phyloP scores from a whole-genome alignment of 1,140 invertebrate species.

The Globodera ellingtonae region DNA sequence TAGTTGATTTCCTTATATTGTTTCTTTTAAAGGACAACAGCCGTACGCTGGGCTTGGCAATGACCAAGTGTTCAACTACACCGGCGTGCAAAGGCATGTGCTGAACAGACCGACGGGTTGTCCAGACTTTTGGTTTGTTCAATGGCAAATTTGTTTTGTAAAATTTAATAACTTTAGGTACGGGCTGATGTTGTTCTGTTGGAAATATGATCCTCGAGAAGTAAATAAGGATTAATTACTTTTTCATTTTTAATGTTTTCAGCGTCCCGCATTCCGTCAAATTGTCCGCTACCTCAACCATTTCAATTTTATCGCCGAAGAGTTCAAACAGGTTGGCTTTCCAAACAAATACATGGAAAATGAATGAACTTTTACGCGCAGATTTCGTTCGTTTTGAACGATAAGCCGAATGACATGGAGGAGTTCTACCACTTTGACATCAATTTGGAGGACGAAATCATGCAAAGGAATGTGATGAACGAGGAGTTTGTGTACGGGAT shows the following conservation, averaged over 20 bases:
- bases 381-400: constrained; percentile 24
- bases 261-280: constrained; percentile 27
- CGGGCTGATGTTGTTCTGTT: constrained; percentile 19
- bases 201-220: constrained; percentile 29
- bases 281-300: constrained; percentile 14
- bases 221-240: constrained; percentile 4
- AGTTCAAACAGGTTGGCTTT: constrained; percentile 9
- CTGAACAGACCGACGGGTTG: constrained; percentile 92
- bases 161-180: constrained; percentile 15
- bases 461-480: constrained; percentile 27
- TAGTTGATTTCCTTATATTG: not conserved
- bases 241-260: not conserved
- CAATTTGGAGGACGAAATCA: constrained; percentile 23
- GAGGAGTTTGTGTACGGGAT: constrained; percentile 27
- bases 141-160: not conserved
- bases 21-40: constrained; percentile 72
- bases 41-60: constrained; percentile 83
- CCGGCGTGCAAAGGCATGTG: constrained; percentile 72
- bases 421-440: constrained; percentile 22
- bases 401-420: not conserved
- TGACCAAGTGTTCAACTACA: constrained; percentile 75
- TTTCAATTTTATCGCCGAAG: constrained; percentile 18
- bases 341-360: not conserved
- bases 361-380: not conserved
- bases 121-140: constrained; percentile 77